Percentiles rank a stretch among this genome's conserved stretches.
Conservation (phyloP, 2,797 vertebrate genomes). For the Oophaga sylvatica region DNA sequence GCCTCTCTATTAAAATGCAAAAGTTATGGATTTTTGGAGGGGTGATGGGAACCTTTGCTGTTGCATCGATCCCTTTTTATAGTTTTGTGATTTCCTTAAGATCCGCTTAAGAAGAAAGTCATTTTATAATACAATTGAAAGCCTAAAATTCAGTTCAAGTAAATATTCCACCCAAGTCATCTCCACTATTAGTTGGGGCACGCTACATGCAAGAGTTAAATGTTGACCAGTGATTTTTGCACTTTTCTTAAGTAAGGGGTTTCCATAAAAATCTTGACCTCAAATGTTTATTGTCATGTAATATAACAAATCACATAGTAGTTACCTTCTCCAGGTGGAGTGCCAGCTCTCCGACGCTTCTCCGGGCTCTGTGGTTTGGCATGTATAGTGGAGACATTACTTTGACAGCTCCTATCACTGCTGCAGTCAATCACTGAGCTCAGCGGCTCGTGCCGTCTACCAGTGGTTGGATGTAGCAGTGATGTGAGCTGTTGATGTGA, state of each 20-base stretch:
- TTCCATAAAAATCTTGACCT: no score
- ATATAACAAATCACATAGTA: no score
- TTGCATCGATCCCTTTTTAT: constrained; percentile 81
- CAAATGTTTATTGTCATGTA: no score
- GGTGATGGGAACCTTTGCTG: constrained; percentile 77
- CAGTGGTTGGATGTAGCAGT: no score
- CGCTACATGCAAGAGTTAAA: not conserved
- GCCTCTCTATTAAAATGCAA: constrained; percentile 80
- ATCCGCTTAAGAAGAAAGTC: constrained; percentile 77
- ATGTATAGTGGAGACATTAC: no score
- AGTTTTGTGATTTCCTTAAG: constrained; percentile 81
- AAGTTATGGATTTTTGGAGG: constrained; percentile 79
- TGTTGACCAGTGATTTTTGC: not conserved
- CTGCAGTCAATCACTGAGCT: no score
- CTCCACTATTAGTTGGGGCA: not conserved
- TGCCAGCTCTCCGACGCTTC: no score
- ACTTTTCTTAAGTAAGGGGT: not conserved
- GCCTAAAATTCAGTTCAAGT: not conserved
- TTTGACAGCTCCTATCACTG: no score
- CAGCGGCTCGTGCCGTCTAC: no score
- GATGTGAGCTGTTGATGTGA: no score
- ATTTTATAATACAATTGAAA: not conserved
- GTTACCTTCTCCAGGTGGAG: no score
- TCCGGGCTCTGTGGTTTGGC: no score
- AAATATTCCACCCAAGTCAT: not conserved